These are phyloP conservation scores for Hetaerina titia DNA, from an alignment of 2,888 invertebrate genomes.

Conservation along the genomic window DNA sequence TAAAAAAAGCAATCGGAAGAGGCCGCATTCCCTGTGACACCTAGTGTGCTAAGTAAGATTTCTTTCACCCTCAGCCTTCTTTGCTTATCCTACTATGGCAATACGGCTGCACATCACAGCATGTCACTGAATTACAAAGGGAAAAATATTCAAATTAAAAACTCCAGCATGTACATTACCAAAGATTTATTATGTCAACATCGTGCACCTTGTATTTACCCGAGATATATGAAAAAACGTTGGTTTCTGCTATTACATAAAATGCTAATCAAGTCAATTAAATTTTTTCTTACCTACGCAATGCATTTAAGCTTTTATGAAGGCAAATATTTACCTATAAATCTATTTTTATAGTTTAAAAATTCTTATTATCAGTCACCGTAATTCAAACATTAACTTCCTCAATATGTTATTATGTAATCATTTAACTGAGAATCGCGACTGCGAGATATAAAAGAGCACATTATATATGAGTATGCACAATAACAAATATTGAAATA, in stretches of 20 bases:
- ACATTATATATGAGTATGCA: too few relatives aligned
- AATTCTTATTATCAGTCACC: background rate
- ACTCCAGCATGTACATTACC: background rate
- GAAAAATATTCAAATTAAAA: background rate
- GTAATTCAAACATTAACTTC: background rate
- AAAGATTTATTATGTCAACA: background rate
- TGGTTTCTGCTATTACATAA: background rate
- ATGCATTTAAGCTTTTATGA: background rate
- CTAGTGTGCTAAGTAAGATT: background rate
- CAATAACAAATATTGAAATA: too few relatives aligned
- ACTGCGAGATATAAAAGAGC: too few relatives aligned
- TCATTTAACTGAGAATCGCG: too few relatives aligned
- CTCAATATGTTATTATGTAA: background rate
- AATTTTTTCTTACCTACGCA: background rate
- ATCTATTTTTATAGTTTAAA: background rate
- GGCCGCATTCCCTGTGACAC: too few relatives aligned
- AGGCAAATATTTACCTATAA: background rate
- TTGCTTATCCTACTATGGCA: background rate
- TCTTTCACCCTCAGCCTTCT: background rate
- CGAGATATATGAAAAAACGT: slow-evolving; percentile 5
- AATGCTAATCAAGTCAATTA: background rate
- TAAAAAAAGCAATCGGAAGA: too few relatives aligned
- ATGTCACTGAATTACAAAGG: background rate
- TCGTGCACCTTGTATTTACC: background rate
- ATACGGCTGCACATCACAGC: background rate